phyloP scores from a whole-genome alignment of 1,140 invertebrate species.

The Drosophila parvula region DNA sequence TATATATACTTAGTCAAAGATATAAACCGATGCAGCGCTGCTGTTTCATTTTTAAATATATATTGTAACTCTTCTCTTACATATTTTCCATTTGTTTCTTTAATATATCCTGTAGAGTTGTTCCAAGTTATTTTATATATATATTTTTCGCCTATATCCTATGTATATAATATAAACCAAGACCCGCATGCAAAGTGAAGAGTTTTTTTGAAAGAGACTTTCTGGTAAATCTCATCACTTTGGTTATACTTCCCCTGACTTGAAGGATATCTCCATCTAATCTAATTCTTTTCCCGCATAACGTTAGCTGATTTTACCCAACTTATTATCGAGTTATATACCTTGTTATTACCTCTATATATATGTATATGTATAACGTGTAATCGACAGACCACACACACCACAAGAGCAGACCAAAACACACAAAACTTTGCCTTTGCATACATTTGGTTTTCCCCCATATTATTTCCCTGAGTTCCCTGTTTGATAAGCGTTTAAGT shows the following conservation, averaged over 20 bases:
- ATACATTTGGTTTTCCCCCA: constrained; percentile 24
- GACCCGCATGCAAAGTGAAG: constrained; percentile 55
- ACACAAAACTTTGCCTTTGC: constrained; percentile 25
- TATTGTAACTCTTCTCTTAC: neutral
- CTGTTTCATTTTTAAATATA: constrained; percentile 23
- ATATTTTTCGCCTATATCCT: neutral
- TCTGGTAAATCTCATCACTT: constrained; percentile 6
- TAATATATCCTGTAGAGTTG: constrained; percentile 16
- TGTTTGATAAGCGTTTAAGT: constrained; percentile 55
- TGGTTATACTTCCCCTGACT: constrained; percentile 3
- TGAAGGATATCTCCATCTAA: neutral
- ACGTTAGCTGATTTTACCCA: constrained; percentile 31
- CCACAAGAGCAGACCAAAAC: constrained; percentile 38
- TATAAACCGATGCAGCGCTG: constrained; percentile 37
- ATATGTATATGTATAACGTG: constrained; percentile 5
- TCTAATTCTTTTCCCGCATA: constrained; percentile 4
- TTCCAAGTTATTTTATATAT: constrained; percentile 18
- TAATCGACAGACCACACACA: constrained; percentile 26
- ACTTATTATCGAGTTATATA: constrained; percentile 24
- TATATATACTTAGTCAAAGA: constrained; percentile 5
- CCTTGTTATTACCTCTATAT: constrained; percentile 16
- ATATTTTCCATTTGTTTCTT: constrained; percentile 7
- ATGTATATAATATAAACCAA: constrained; percentile 19
- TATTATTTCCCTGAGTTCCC: constrained; percentile 35
- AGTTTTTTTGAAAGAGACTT: neutral